phyloP scores from a whole-genome alignment of 2,113 vertebrate species.

The Elaphurus davidianus region DNA sequence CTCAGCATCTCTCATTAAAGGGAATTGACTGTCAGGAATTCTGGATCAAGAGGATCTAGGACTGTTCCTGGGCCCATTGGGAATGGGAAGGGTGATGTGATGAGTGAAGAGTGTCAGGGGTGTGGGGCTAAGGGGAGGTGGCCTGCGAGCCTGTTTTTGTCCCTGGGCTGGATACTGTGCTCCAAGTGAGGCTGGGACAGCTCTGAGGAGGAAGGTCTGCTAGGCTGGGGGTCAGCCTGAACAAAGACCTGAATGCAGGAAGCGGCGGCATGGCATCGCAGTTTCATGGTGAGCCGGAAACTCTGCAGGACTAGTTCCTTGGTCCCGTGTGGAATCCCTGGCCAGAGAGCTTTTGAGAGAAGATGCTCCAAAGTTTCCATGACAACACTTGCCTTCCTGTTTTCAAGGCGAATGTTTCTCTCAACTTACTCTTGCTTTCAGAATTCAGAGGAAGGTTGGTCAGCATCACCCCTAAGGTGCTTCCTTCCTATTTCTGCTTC shows the following conservation, averaged over 20 bases:
- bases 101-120: background rate
- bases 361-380: background rate
- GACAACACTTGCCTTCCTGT: background rate
- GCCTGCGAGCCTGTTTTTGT: background rate
- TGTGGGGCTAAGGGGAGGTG: background rate
- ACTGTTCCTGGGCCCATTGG: background rate
- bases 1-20: background rate
- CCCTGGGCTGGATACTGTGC: background rate
- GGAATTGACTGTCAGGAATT: background rate
- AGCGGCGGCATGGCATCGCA: rapidly evolving
- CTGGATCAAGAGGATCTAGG: no score
- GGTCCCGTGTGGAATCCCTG: rapidly evolving
- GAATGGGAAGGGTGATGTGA: rapidly evolving
- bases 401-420: background rate
- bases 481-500: background rate
- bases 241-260: background rate
- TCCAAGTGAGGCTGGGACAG: background rate
- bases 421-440: background rate
- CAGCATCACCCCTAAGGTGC: background rate
- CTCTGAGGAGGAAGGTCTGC: background rate
- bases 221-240: background rate
- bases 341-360: background rate
- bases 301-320: background rate
- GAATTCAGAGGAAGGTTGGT: background rate
- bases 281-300: background rate